A percentile compares a stretch with the other conserved stretches of the same genome.
These are phyloP conservation scores for Sinopyrophorus schimmeli DNA, from an alignment of 2,888 invertebrate genomes.

Conservation along the genomic window DNA sequence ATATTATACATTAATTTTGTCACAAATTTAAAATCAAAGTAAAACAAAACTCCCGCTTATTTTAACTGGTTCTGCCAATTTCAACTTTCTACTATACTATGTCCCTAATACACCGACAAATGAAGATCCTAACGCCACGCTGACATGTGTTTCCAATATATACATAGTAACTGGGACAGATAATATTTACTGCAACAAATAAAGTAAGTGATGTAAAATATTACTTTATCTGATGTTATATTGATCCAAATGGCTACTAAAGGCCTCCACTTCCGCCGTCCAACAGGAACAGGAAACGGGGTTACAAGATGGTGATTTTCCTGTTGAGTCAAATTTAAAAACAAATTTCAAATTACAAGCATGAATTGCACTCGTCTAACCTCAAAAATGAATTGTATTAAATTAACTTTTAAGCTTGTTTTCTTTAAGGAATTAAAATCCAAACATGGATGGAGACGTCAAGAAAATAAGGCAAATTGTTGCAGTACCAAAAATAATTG, in stretches of 20 bases:
- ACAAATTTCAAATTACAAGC: constrained; percentile 24
- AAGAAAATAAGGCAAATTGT: constrained; percentile 17
- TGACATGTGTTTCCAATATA: constrained; percentile 31
- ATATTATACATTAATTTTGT: no score
- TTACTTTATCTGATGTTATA: constrained; percentile 33
- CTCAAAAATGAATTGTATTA: constrained; percentile 7
- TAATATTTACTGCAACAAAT: constrained; percentile 17
- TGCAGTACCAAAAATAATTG: constrained; percentile 35
- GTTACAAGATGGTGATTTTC: constrained; percentile 58
- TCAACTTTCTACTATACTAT: background rate
- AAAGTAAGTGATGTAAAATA: constrained; percentile 29
- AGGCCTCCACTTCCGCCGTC: constrained; percentile 53
- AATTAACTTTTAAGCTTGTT: constrained; percentile 5
- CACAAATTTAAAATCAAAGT: no score
- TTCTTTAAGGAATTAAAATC: constrained; percentile 27
- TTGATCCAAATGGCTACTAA: constrained; percentile 44
- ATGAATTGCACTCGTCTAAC: constrained; percentile 7
- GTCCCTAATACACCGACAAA: constrained; percentile 22
- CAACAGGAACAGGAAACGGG: constrained; percentile 68
- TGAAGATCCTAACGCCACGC: constrained; percentile 32
- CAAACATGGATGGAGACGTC: constrained; percentile 25
- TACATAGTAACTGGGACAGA: constrained; percentile 25
- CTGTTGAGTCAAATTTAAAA: constrained; percentile 42
- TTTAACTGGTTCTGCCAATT: constrained; percentile 14
- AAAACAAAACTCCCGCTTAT: constrained; percentile 15